A percentile compares a stretch with the other conserved stretches of the same genome.
Evolutionary conservation across 2,113 vertebrate species (phyloP).

Genomic region (Eptesicus fuscus): DNA sequence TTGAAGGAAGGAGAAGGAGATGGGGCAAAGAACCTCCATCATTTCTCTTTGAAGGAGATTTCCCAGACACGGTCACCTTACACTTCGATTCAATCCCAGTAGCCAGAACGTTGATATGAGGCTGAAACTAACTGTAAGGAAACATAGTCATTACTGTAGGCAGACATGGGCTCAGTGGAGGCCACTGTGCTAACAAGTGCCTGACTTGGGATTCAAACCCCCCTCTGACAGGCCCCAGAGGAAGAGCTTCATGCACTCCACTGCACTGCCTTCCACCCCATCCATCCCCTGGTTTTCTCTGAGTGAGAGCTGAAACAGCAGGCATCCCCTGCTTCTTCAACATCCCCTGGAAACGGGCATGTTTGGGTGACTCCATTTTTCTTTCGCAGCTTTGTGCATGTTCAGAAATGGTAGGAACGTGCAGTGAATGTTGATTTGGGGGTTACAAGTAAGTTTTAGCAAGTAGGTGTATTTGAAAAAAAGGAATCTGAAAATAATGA

Average conservation of each 20-base stretch:
- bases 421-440: background rate
- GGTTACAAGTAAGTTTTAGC: background rate
- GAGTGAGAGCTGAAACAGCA: background rate
- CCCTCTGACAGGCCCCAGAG: no score
- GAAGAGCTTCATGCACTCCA: background rate
- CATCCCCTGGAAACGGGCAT: background rate
- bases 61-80: background rate
- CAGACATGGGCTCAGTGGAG: background rate
- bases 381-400: background rate
- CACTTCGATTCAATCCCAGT: background rate
- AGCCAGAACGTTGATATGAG: background rate
- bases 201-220: background rate
- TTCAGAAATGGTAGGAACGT: background rate
- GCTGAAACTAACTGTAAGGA: background rate
- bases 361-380: background rate
- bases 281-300: no score
- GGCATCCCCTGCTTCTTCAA: background rate
- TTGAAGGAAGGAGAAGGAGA: background rate
- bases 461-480: background rate
- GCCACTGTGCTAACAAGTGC: background rate
- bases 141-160: background rate
- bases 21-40: rapidly evolving
- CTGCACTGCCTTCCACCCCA: rapidly evolving
- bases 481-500: background rate
- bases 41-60: background rate